These are phyloP conservation scores for Hyles euphorbiae DNA, from an alignment of 1,140 invertebrate genomes.

Conservation along the genomic window DNA sequence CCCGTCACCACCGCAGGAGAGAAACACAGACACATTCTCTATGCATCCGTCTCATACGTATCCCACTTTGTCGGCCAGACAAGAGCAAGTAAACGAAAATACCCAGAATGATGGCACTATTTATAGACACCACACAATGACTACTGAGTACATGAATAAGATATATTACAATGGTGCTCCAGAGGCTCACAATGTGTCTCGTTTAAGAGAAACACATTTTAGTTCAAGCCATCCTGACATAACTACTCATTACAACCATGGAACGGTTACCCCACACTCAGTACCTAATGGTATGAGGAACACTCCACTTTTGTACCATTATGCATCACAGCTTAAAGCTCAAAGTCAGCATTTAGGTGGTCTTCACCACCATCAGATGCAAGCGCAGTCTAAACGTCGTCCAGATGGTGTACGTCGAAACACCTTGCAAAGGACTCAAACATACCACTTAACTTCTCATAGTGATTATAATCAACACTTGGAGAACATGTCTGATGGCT, in stretches of 20 bases:
- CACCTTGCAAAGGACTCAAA: slow-evolving; percentile 68
- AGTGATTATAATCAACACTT: slow-evolving; percentile 70
- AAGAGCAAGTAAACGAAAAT: slow-evolving; percentile 43
- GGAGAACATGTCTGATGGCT: slow-evolving; percentile 55
- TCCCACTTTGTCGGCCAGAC: slow-evolving; percentile 51
- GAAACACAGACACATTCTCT: slow-evolving; percentile 60
- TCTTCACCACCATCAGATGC: slow-evolving; percentile 52
- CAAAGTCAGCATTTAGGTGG: slow-evolving; percentile 65
- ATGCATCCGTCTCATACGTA: slow-evolving; percentile 67
- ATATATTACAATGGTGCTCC: slow-evolving; percentile 59
- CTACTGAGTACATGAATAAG: slow-evolving; percentile 65
- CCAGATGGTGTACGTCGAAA: slow-evolving; percentile 52
- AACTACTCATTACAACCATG: slow-evolving; percentile 58
- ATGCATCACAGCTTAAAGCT: slow-evolving; percentile 69
- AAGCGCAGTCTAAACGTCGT: slow-evolving; percentile 44
- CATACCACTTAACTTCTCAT: slow-evolving; percentile 69
- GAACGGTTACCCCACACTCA: slow-evolving; percentile 37
- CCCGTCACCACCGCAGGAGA: slow-evolving; percentile 61
- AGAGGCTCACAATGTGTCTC: slow-evolving; percentile 59
- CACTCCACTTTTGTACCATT: slow-evolving; percentile 66
- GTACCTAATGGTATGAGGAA: slow-evolving; percentile 49
- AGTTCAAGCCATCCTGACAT: slow-evolving; percentile 74
- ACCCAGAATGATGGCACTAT: slow-evolving; percentile 46
- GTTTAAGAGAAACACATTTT: slow-evolving; percentile 68
- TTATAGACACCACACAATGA: slow-evolving; percentile 66